phyloP scores from a whole-genome alignment of 1,140 invertebrate species.

The Caenorhabditis briggsae region DNA sequence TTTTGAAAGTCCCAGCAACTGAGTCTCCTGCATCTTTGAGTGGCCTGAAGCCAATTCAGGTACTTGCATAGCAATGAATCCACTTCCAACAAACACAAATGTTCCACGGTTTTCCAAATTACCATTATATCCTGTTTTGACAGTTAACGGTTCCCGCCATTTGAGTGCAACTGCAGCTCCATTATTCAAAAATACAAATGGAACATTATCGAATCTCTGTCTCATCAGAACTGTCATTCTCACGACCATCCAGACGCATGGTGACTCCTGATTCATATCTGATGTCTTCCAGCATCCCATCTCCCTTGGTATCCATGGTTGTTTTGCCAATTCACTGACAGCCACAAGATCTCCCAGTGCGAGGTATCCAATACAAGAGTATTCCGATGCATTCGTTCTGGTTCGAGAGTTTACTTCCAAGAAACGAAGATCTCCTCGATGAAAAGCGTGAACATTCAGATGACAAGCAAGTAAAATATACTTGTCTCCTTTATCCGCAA shows the following conservation, averaged over 20 bases:
- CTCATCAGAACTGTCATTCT: not conserved
- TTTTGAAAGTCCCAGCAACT: not conserved
- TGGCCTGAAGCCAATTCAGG: not conserved
- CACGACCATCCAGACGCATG: not conserved
- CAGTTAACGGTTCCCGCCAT: not conserved
- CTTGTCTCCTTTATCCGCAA: not conserved
- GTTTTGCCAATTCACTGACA: not conserved
- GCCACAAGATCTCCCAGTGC: conserved; percentile 10
- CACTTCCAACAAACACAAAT: not conserved
- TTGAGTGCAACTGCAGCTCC: conserved; percentile 4
- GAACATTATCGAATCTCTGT: not conserved
- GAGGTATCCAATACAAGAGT: conserved; percentile 2
- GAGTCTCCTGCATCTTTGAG: not conserved
- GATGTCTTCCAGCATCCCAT: not conserved
- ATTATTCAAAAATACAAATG: not conserved
- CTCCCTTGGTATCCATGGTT: not conserved
- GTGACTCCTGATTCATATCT: not conserved
- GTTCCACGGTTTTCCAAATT: not conserved
- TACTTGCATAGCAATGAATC: not conserved
- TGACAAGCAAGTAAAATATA: conserved; percentile 37
- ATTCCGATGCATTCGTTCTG: not conserved
- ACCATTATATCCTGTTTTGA: not conserved
- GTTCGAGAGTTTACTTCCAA: conserved; percentile 22
- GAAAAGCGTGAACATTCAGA: not conserved
- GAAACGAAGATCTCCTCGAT: conserved; percentile 47